Base-by-base conservation (phyloP, 2,113 vertebrate genomes). In the Chaetorhynchus papuensis region DNA sequence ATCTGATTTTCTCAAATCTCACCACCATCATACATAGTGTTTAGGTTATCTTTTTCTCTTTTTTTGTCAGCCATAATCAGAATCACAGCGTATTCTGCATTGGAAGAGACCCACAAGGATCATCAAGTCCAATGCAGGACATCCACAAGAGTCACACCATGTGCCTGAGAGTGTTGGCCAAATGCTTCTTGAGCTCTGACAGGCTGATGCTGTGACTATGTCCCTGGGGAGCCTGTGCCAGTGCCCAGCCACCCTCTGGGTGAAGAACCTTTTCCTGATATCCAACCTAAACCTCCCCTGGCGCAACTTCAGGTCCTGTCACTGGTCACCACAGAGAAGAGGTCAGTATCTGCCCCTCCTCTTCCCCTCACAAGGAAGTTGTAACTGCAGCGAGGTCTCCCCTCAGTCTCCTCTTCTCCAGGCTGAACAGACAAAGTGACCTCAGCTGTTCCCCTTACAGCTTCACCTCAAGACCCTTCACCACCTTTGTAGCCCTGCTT, bases 351-450 rank as follows among this genome's bases (percentile, higher is more conserved):
- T 42, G 6, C 4, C 4, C 15, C 24, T 69, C 41, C 47, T 53
- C 28, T 27, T 68, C 54, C 13, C 10, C 26, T 47, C 54, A 19
- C 0, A 0, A 54, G 21, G 26, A 61, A 35, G 14, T 9, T 69
- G 21, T 4, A 75, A 35, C 1, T 7, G 28, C 2, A 47, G 2
- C 18, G 63, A 41, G 2, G 2, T 5, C 4, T 47, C n/a, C 15
- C 7, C 12, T 60, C 47, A 61, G 47, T 49, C 26, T 74, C 18
- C 31, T 39, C 31, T 52, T 21, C 23, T 65, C 39, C 21, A 31
- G n/a, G 14, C 11, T 69, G n/a, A 49, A 13, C 22, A 57, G 18
- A 72, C 5, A 15, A 59, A 59, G 9, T 11, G 15, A 23, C 11
- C 28, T 39, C 44, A 59, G 37, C 33, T 13, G 2, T 11, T 89